Conservation (phyloP, 2,113 vertebrate genomes). For the Eurypyga helias region DNA sequence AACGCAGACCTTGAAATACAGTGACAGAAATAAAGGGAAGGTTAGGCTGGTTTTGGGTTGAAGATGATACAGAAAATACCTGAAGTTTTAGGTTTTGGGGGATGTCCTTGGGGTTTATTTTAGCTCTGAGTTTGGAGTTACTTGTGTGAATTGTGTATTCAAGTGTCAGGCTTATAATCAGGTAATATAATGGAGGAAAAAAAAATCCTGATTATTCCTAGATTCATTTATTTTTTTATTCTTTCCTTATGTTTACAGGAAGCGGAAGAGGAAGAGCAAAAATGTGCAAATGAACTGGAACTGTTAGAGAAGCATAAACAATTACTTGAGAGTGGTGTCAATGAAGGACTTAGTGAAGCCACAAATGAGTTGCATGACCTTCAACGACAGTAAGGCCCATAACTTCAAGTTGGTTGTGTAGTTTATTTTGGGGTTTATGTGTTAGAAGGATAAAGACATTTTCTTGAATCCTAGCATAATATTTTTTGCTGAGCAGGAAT, state of each 20-base stretch:
- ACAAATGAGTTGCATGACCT: constrained; percentile 71
- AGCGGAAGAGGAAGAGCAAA: constrained; percentile 76
- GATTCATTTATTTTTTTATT: not conserved
- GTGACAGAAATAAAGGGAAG: not conserved
- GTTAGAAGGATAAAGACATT: not conserved
- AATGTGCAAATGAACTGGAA: constrained; percentile 73
- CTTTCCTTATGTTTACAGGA: constrained; percentile 56
- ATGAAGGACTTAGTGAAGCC: constrained; percentile 79
- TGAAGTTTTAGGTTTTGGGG: not conserved
- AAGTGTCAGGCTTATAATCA: not conserved
- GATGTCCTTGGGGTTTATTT: not conserved
- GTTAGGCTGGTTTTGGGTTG: not conserved
- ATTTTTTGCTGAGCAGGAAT: not conserved
- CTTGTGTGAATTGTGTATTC: not conserved
- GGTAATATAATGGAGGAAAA: not conserved
- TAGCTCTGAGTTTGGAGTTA: not conserved
- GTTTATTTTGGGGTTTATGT: not conserved
- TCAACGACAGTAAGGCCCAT: constrained; percentile 73
- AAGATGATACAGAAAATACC: not conserved
- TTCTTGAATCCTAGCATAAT: not conserved
- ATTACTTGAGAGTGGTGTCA: constrained; percentile 76
- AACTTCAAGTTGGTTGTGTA: not conserved
- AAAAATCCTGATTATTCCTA: not conserved
- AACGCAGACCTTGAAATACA: not conserved
- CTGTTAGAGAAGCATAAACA: constrained; percentile 77